Evolutionary conservation across 2,888 invertebrate species (phyloP), one percentile per base, ranked within the genome.

Genomic region (Leptopilina myrica): DNA sequence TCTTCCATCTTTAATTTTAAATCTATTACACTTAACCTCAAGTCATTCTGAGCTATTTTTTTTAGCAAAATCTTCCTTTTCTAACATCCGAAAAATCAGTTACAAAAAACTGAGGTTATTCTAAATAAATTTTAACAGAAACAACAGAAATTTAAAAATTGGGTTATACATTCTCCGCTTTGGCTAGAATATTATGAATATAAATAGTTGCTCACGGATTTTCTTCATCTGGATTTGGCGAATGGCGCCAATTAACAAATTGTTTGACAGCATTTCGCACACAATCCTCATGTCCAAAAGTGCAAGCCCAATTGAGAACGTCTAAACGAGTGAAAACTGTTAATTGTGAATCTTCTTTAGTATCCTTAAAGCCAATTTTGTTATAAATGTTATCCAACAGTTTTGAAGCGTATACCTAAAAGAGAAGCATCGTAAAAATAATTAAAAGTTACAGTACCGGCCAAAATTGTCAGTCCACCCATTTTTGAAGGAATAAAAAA

Each of bases 241-340:
- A 92, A 78, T 94, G 92, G 91, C 95, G 95, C 96, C 97, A 97
- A 85, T 95, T 95, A 49, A 95, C 94, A 88, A 96, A 97, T 87
- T 95, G 93, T 12, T 93, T 92, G 6, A 95, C 94, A 0, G 97
- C 95, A 79, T 96, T 95, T n/a, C 94, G 92, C 11, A 97, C 92
- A 87, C 97, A 97, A 86, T 95, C 95, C 7, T 93, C 92, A 80
- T 96, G 95, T 20, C 96, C 96, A 81, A 97, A 93, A 82, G 94
- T 94, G 84, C 97, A 97, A 0, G 97, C 96, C 89, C 96, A 95
- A 69, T 93, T 94, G 9, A 97, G 91, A 26, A 97, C 93, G 83
- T 96, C 95, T 8, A 95, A 94, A 0, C 97, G 93, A 82, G 95
- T 95, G 87, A 96, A 95, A 0, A 96, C 94, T 2, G 94, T 93